Percentiles rank a stretch among this genome's conserved stretches.
Evolutionary conservation across 2,888 invertebrate genomes (phyloP).

Genomic region (Eristalinus sepulchralis): DNA sequence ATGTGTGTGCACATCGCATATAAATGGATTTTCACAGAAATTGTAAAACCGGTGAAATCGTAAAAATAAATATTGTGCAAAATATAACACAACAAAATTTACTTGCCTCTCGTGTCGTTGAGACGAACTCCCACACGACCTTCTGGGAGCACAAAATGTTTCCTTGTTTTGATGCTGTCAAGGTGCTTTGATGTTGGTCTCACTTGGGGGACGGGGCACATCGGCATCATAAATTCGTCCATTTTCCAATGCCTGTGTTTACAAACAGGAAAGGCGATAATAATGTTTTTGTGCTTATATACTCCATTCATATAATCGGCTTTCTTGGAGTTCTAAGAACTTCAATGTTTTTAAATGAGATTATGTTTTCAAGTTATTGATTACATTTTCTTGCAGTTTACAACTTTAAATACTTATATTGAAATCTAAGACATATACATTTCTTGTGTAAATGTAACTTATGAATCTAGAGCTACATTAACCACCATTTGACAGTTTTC

Average conservation of each 20-base stretch:
- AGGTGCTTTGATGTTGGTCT: background rate
- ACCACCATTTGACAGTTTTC: no score
- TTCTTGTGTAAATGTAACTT: no score
- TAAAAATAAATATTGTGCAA: background rate
- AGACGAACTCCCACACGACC: background rate
- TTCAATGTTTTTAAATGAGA: no score
- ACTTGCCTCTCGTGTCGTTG: background rate
- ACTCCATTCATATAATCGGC: no score
- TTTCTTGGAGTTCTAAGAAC: no score
- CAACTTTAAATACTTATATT: no score
- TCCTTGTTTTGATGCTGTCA: background rate
- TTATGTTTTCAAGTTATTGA: no score
- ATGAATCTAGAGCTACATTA: no score
- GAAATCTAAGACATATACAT: no score
- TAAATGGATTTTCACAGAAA: background rate
- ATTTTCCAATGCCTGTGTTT: background rate
- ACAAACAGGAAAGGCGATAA: no score
- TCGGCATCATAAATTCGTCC: background rate
- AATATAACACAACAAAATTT: background rate
- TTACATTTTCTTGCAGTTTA: no score
- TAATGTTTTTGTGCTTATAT: no score
- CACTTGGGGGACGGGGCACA: background rate
- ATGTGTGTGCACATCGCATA: background rate
- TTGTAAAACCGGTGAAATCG: background rate
- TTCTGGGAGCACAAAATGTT: background rate